Percentiles rank a stretch among this genome's conserved stretches.
Evolutionary conservation across 30 jellyfish, hydroid and myxozoan genomes (phyloP).

Genomic region (Pelagia noctiluca): DNA sequence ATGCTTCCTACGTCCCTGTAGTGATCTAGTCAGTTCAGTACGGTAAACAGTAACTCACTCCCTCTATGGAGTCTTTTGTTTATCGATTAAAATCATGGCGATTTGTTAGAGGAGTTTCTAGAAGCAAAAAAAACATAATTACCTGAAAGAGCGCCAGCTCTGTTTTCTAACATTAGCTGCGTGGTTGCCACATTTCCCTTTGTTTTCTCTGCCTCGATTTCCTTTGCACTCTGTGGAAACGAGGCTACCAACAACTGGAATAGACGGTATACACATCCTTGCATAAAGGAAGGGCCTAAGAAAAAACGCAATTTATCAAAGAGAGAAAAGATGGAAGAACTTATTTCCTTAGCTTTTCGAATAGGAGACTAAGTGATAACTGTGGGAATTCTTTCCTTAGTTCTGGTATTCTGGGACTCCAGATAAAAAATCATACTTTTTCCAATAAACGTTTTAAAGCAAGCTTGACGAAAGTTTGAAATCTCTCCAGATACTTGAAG

Average conservation of each 20-base stretch:
- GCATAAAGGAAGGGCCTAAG: slow-evolving; percentile 85
- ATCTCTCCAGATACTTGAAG: too few species aligned
- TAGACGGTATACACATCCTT: slow-evolving; percentile 69
- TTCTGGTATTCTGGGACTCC: neutral
- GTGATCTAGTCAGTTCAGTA: too few species aligned
- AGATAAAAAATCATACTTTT: neutral
- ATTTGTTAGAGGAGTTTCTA: neutral
- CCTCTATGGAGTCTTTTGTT: too few species aligned
- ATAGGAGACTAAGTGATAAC: neutral
- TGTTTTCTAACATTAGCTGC: slow-evolving; percentile 79
- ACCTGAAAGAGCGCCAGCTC: slow-evolving; percentile 96
- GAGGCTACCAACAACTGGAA: slow-evolving; percentile 84
- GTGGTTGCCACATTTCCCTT: slow-evolving; percentile 83
- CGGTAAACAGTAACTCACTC: too few species aligned
- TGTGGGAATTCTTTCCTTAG: neutral
- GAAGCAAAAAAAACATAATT: slow-evolving; percentile 10
- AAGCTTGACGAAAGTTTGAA: too few species aligned
- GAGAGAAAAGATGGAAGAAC: neutral
- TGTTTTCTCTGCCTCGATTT: slow-evolving; percentile 71
- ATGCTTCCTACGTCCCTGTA: too few species aligned
- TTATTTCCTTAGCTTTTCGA: neutral
- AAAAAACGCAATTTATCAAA: neutral
- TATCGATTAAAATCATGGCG: neutral
- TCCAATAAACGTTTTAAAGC: neutral
- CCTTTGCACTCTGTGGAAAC: slow-evolving; percentile 54